phyloP scores from a whole-genome alignment of 2,888 invertebrate genomes.

The Xestia ashworthii region DNA sequence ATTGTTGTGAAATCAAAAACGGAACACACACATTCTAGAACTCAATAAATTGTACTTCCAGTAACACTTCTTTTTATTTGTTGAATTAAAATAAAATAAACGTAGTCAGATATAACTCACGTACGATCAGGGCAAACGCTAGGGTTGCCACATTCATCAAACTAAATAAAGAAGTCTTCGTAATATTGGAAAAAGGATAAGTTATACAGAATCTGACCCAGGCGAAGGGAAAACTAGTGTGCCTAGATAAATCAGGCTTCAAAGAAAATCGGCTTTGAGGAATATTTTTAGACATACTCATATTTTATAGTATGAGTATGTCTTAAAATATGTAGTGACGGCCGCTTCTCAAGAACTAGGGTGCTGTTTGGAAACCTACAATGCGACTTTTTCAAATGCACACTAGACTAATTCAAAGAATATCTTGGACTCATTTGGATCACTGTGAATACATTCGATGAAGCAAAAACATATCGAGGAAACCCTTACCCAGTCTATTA shows the following conservation, averaged over 20 bases:
- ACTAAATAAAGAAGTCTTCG: slow-evolving; percentile 19
- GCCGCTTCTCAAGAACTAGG: neutral
- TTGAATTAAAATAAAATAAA: slow-evolving; percentile 37
- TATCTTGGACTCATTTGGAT: neutral
- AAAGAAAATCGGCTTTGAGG: neutral
- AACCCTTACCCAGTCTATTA: neutral
- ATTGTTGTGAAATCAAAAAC: neutral
- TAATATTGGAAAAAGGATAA: slow-evolving; percentile 19
- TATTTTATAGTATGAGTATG: slow-evolving; percentile 1
- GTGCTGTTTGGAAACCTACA: neutral
- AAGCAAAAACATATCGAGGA: neutral
- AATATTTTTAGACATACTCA: neutral
- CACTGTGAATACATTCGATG: neutral
- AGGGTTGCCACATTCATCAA: slow-evolving; percentile 46
- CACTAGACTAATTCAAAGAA: neutral
- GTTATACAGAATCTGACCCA: slow-evolving; percentile 13
- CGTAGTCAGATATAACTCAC: slow-evolving; percentile 23
- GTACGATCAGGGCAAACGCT: slow-evolving; percentile 14
- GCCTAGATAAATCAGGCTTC: slow-evolving; percentile 17
- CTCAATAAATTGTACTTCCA: neutral
- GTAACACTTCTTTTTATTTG: slow-evolving; percentile 5
- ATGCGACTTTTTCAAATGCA: neutral
- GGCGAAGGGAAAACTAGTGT: slow-evolving; percentile 1
- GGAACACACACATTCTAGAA: slow-evolving; percentile 11
- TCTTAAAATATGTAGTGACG: too few relatives aligned